Base-by-base conservation (phyloP, 2,888 invertebrate genomes). In the Drosophila koepferae region DNA sequence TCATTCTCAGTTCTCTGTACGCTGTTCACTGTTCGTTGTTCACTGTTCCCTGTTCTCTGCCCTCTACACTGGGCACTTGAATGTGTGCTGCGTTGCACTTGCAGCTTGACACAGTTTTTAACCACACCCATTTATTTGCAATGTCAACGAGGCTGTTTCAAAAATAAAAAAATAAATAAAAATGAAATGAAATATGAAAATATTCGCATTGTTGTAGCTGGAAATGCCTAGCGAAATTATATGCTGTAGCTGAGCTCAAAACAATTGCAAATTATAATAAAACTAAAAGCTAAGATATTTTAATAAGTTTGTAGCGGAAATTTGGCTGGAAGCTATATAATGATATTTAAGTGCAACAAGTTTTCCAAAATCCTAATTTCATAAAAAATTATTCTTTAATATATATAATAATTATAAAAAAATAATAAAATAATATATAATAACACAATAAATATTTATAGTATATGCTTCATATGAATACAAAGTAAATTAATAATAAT, bases 111-210 rank as follows among this genome's bases (percentile, higher is more conserved):
- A 86, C 87, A 89, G 79, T 89, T 86, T 81, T 72, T 65, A 59
- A 63, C 88, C 90, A 85, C 88, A 72, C 85, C 85, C 85, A 89
- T 85, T 85, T 87, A 82, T 88, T 85, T 88, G 81, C 88, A 85
- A 77, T 88, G 85, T 87, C 88, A 85, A 82, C 88, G 74, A 81
- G 71, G 16, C 41, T 63, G 71, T 43, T 38, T 40, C 31, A 18
- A 46, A 53, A 70, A 66, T 40, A 41, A 62, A 16, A 49, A 56
- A 23, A 55, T n/a, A n/a, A n/a, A n/a, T n/a, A 23, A 36, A 5
- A 46, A 46, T 5, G 0, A 49, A 49, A 49, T 49, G 48, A 49
- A n/a, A 36, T 44, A 28, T 48, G 38, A 18, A 51, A 34, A 51
- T 51, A 51, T 34, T 51, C 34, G 12, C 49, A n/a, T 49, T n/a